Evolutionary conservation across 2,113 vertebrate species (phyloP).

Genomic region (Sclerurus mexicanus): DNA sequence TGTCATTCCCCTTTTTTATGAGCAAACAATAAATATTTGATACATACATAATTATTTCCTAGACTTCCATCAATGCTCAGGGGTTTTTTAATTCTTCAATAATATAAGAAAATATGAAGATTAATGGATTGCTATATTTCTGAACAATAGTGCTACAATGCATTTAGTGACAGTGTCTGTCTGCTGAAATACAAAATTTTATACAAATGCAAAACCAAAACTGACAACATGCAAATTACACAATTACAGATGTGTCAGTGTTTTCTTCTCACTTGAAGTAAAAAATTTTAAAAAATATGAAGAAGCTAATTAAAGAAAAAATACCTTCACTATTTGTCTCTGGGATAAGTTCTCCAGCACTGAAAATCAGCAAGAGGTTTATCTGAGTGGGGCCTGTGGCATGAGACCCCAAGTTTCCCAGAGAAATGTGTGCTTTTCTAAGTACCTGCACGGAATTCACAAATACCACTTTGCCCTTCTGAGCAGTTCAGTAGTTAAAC

Average conservation of each 20-base stretch:
- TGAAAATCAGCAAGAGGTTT: not conserved
- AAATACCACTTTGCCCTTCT: not conserved
- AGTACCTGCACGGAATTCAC: not conserved
- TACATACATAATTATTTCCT: slow-evolving; percentile 17
- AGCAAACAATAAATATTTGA: slow-evolving; percentile 62
- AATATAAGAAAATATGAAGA: not conserved
- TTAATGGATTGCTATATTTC: not conserved
- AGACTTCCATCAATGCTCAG: not conserved
- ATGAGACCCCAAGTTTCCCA: not conserved
- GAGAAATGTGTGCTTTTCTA: not conserved
- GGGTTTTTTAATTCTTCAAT: not conserved
- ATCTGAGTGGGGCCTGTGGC: not conserved
- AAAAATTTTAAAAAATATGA: not conserved
- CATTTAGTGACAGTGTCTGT: not conserved
- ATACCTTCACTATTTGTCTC: not conserved
- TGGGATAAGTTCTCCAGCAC: not conserved
- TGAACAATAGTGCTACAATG: not conserved
- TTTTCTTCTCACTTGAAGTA: not conserved
- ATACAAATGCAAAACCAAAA: not conserved
- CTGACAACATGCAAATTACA: not conserved
- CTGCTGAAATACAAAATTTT: not conserved
- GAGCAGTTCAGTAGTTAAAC: not conserved
- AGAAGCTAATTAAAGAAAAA: not conserved
- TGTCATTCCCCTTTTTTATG: slow-evolving; percentile 53
- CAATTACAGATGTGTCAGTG: not conserved